Percentiles rank a stretch among this genome's conserved stretches.
phyloP scores from a whole-genome alignment of 2,888 invertebrate genomes.

The Amiota communis region DNA sequence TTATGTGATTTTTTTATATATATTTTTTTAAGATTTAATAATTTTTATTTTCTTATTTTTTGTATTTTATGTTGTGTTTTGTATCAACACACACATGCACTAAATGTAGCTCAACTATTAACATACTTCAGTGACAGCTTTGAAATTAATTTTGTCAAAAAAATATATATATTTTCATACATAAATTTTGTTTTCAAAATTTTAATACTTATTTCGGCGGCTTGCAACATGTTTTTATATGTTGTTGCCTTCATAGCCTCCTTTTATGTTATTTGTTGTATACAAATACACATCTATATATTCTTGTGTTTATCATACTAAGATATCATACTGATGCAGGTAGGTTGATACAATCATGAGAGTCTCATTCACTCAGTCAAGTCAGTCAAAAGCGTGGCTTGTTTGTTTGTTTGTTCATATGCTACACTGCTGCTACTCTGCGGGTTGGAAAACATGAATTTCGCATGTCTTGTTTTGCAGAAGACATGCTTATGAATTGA shows the following conservation, averaged over 20 bases:
- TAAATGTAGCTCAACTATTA: conserved; percentile 21
- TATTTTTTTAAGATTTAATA: background rate
- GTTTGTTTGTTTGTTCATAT: no score
- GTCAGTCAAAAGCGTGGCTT: no score
- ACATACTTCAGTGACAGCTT: conserved; percentile 17
- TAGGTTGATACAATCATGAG: no score
- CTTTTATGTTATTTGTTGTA: background rate
- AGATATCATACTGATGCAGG: no score
- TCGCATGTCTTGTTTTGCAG: background rate
- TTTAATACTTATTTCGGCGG: background rate
- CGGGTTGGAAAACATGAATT: conserved; percentile 17
- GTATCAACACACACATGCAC: background rate
- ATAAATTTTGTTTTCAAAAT: conserved; percentile 13
- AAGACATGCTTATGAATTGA: conserved; percentile 5
- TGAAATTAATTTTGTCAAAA: conserved; percentile 21
- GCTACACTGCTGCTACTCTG: background rate
- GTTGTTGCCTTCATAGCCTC: background rate
- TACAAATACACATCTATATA: no score
- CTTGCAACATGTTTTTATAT: background rate
- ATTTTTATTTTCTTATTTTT: background rate
- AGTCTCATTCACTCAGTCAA: no score
- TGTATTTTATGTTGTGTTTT: background rate
- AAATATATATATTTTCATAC: conserved; percentile 1
- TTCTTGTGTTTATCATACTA: no score
- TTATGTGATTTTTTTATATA: background rate